Base-by-base conservation (phyloP, 2,888 invertebrate genomes). In the Margaritifera margaritifera region DNA sequence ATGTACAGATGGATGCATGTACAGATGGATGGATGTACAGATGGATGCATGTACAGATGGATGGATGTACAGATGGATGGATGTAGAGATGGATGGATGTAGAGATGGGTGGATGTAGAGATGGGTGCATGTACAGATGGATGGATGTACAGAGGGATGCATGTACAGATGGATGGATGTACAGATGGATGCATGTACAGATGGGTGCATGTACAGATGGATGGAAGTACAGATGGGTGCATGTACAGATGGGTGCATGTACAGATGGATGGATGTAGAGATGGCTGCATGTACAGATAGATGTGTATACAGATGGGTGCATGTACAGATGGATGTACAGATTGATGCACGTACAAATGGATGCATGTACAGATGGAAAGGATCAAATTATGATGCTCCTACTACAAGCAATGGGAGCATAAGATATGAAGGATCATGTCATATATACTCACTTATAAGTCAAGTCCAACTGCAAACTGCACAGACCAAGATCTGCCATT, bases 181-280 rank as follows among this genome's bases (percentile, higher is more conserved):
- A 62, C 15, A 42, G 62, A 20, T 15, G 27, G 27, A 62, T 19
- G 18, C 18, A 31, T n/a, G 24, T 20, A 11, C 20, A 62, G 19
- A 56, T 42, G 56, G 56, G 56, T 55, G 25, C 53, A 42, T 42
- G 56, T 53, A 67, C 54, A 67, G 67, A 67, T 19, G 56, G 55
- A 62, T 22, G 62, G 62, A 62, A 31, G 56, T 61, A 67, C 54
- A 67, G 67, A 67, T 52, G 50, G 67, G 62, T 42, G 59, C 42
- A n/a, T 22, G n/a, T 24, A 27, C 22, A 52, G 56, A 53, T 24
- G 51, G 62, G 57, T 22, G 55, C 22, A 63, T 1, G 57, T 20
- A 62, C 25, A 68, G 22, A 63, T n/a, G 62, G 18, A 63, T 15
- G 57, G 57, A 62, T 18, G 50, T 24, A 55, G 27, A 50, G 27